Evolutionary conservation across 2,888 invertebrate species (phyloP).

Genomic region (Monopis laevigella): DNA sequence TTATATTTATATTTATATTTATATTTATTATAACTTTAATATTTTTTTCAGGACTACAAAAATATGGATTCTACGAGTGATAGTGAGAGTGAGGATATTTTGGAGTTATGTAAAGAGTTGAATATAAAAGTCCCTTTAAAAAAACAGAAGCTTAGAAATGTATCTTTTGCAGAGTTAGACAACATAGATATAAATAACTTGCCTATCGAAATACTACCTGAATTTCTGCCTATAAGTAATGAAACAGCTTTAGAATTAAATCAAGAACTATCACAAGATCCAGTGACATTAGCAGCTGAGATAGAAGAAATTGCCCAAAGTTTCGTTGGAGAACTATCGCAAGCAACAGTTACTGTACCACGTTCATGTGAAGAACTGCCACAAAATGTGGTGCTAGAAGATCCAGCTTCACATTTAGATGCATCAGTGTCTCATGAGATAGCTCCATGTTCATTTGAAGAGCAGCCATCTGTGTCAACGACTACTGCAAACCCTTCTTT

Average conservation of each 20-base stretch:
- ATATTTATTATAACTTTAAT: constrained; percentile 4
- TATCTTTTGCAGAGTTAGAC: constrained; percentile 12
- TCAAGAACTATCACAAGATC: constrained; percentile 13
- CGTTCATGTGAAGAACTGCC: constrained; percentile 8
- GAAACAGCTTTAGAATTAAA: constrained; percentile 12
- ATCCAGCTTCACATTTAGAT: constrained; percentile 8
- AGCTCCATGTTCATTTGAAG: constrained; percentile 12
- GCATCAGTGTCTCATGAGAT: constrained; percentile 6
- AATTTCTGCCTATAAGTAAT: constrained; percentile 14
- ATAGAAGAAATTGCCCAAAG: constrained; percentile 10
- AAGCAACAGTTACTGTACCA: constrained; percentile 9
- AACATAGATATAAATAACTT: constrained; percentile 14
- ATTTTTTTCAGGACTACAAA: constrained; percentile 6
- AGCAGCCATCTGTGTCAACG: constrained; percentile 3
- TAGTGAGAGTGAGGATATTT: constrained; percentile 14
- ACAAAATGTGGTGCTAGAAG: constrained; percentile 6
- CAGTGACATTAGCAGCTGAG: constrained; percentile 11
- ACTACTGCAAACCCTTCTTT: constrained; percentile 8
- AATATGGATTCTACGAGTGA: constrained; percentile 12
- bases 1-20: too few relatives aligned
- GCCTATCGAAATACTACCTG: constrained; percentile 14
- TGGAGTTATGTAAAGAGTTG: constrained; percentile 13
- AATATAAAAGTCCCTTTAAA: constrained; percentile 12
- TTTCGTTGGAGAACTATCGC: constrained; percentile 10
- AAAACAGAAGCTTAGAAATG: constrained; percentile 12